phyloP scores from a whole-genome alignment of 1,140 invertebrate genomes.

The Drosophila kohkoa region DNA sequence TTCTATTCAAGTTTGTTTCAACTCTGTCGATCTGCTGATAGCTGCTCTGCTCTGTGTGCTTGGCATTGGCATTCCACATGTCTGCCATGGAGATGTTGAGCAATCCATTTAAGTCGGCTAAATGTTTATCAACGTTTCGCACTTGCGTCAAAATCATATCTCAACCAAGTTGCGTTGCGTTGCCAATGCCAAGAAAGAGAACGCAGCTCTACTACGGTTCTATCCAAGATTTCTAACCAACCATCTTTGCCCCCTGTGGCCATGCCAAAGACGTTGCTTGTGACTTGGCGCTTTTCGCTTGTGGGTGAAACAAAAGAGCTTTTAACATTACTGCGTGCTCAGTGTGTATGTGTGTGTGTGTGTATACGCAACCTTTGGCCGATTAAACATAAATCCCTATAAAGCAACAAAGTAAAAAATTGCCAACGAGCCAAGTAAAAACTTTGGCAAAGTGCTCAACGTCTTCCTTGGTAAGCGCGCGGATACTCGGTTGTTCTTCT shows the following conservation, averaged over 20 bases:
- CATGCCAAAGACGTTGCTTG: neutral
- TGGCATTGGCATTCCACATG: neutral
- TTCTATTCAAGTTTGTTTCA: too few species aligned
- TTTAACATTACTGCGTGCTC: conserved; percentile 49
- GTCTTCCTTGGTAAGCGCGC: conserved; percentile 40
- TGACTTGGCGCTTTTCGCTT: conserved; percentile 7
- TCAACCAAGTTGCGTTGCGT: conserved; percentile 34
- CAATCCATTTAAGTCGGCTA: conserved; percentile 44
- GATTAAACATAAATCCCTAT: conserved; percentile 82
- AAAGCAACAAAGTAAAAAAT: conserved; percentile 82
- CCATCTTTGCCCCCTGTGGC: neutral
- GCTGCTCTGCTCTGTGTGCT: neutral
- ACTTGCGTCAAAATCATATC: conserved; percentile 52
- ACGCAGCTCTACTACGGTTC: neutral
- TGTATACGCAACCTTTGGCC: conserved; percentile 71
- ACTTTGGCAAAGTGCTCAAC: conserved; percentile 79
- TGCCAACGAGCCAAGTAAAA: conserved; percentile 82
- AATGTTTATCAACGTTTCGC: conserved; percentile 53
- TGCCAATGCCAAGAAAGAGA: conserved; percentile 41
- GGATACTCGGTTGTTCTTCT: neutral
- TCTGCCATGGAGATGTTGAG: conserved; percentile 10
- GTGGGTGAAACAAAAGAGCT: conserved; percentile 66
- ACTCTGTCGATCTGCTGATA: conserved; percentile 1
- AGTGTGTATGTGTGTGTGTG: conserved; percentile 16
- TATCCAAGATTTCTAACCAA: neutral